Conservation (phyloP, 1,140 invertebrate species). For the Drosophila pseudoananassae region DNA sequence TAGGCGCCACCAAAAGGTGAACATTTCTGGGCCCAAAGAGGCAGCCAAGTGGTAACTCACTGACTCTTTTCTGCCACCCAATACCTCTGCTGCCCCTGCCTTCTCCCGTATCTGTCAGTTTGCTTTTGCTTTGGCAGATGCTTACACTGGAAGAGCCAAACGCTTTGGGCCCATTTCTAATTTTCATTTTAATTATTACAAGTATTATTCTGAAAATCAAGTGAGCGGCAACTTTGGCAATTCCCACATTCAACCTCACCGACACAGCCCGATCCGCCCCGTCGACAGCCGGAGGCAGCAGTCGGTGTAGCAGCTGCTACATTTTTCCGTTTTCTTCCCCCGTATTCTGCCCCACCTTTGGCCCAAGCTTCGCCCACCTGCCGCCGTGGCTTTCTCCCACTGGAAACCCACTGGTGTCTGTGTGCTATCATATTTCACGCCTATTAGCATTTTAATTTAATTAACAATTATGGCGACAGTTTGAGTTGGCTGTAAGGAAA, state of each 20-base stretch:
- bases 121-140: slow-evolving; percentile 60
- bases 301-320: slow-evolving; percentile 62
- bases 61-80: slow-evolving; percentile 1
- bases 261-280: not conserved
- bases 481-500: slow-evolving; percentile 56
- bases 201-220: slow-evolving; percentile 77
- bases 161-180: slow-evolving; percentile 65
- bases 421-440: slow-evolving; percentile 80
- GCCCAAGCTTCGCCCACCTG: slow-evolving; percentile 23
- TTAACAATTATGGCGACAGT: slow-evolving; percentile 80
- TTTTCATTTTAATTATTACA: slow-evolving; percentile 81
- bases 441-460: slow-evolving; percentile 81
- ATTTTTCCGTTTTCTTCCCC: slow-evolving; percentile 43
- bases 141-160: slow-evolving; percentile 32
- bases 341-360: slow-evolving; percentile 4
- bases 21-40: slow-evolving; percentile 50
- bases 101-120: slow-evolving; percentile 20
- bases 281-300: not conserved
- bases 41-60: slow-evolving; percentile 48
- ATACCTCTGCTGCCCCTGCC: too few species aligned
- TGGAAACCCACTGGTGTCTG: slow-evolving; percentile 15
- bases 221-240: slow-evolving; percentile 66
- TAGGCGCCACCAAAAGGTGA: slow-evolving; percentile 74
- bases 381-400: not conserved
- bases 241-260: slow-evolving; percentile 12